Base-by-base conservation (phyloP, 2,888 invertebrate species). In the Galerucella calmariensis region DNA sequence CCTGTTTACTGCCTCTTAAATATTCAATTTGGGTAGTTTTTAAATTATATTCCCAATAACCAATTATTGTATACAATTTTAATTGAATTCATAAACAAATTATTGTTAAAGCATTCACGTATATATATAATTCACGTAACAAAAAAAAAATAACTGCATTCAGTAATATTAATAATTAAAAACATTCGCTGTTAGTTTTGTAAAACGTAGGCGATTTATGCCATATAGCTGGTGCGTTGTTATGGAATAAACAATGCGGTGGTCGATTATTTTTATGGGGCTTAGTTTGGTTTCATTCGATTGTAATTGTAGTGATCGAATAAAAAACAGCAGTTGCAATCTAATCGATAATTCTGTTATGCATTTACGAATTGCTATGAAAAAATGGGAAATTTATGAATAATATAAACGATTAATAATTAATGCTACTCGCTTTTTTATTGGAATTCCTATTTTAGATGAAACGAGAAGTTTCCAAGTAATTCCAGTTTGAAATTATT, bases 281-380 rank as follows among this genome's bases (percentile, higher is more conserved):
- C n/a, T 14, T n/a, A 4, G 6, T 51, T 14, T 51, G 51, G 51
- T 51, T 51, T 51, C 8, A 51, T 51, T 51, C 51, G 14, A 51
- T 51, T 51, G 51, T n/a, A n/a, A 51, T 51, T 51, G 51, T 6
- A 51, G 14, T 51, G n/a, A 51, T 51, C 51, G 6, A 51, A 51
- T 51, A 51, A 51, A 51, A 14, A 14, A 51, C 51, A 51, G n/a
- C 51, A 51, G 51, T 51, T 51, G n/a, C 51, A 51, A 51, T n/a
- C 14, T 14, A 51, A 51, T 51, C 51, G 14, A 51, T n/a, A 51
- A 51, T 51, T 51, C n/a, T 4, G n/a, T n/a, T 51, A 51, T 4
- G n/a, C 6, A 8, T 14, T n/a, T n/a, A n/a, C 6, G 51, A 51
- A 51, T 51, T 51, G 14, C 51, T n/a, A 14, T n/a, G n/a, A 2